phyloP scores from a whole-genome alignment of 2,888 invertebrate species.

The Drosophila buzzatii region DNA sequence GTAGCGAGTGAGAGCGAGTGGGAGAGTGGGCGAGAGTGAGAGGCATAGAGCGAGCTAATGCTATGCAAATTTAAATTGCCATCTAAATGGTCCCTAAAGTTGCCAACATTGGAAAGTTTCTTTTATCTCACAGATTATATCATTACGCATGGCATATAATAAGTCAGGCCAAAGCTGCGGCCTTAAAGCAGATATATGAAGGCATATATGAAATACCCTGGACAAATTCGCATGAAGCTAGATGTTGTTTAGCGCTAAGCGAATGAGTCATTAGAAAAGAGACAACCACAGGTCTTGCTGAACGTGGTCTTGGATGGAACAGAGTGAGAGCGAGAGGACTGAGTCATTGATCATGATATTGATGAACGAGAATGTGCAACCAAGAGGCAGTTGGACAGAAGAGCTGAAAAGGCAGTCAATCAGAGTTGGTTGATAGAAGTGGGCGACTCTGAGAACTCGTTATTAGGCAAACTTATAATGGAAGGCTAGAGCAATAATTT shows the following conservation, averaged over 20 bases:
- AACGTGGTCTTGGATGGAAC: too few species aligned
- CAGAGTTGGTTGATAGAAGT: too few species aligned
- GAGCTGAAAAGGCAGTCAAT: too few species aligned
- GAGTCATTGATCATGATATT: too few species aligned
- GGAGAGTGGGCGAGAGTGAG: neutral
- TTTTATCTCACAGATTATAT: constrained; percentile 62
- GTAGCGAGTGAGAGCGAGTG: neutral
- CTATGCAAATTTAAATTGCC: constrained; percentile 70
- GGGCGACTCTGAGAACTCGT: too few species aligned
- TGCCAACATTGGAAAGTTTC: constrained; percentile 36
- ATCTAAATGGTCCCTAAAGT: constrained; percentile 20
- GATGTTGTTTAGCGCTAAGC: neutral
- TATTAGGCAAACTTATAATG: too few species aligned
- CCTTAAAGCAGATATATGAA: constrained; percentile 1
- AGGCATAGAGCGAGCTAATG: constrained; percentile 51
- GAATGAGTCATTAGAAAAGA: too few species aligned
- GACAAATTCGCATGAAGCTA: neutral
- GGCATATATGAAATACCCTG: constrained; percentile 11
- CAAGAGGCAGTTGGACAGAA: too few species aligned
- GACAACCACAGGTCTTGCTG: too few species aligned
- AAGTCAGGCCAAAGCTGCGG: constrained; percentile 40
- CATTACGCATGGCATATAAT: constrained; percentile 55
- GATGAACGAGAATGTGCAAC: too few species aligned
- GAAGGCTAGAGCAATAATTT: too few species aligned
- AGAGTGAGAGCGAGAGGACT: too few species aligned